phyloP scores from a whole-genome alignment of 1,140 invertebrate species.

The Sinonovacula constricta region DNA sequence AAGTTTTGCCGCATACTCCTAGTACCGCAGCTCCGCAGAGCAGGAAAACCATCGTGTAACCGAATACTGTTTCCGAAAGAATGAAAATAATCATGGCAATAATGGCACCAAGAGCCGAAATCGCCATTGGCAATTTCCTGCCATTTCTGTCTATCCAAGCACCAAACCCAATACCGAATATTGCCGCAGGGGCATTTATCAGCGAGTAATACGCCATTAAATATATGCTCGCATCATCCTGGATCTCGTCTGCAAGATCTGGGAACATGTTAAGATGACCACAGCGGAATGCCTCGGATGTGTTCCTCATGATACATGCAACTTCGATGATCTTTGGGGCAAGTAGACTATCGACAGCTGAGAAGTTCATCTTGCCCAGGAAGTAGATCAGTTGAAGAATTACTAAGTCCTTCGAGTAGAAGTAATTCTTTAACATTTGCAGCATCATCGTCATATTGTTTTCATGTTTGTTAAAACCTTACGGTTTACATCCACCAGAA shows the following conservation, averaged over 20 bases:
- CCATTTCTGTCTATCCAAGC: conserved; percentile 77
- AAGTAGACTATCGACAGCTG: too few relatives aligned
- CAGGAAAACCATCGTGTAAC: conserved; percentile 64
- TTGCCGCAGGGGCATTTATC: conserved; percentile 74
- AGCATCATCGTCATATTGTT: too few relatives aligned
- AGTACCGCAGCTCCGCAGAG: conserved; percentile 68
- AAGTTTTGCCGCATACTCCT: conserved; percentile 75
- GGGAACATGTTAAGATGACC: conserved; percentile 55
- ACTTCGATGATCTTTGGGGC: too few relatives aligned
- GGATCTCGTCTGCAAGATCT: conserved; percentile 65
- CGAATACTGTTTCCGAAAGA: conserved; percentile 53
- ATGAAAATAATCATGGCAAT: conserved; percentile 74
- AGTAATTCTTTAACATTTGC: too few relatives aligned
- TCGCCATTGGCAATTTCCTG: conserved; percentile 76
- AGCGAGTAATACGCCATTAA: conserved; percentile 74
- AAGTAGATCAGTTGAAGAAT: too few relatives aligned
- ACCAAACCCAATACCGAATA: conserved; percentile 76
- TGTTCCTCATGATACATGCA: too few relatives aligned
- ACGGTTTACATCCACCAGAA: too few relatives aligned
- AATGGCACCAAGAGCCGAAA: conserved; percentile 73
- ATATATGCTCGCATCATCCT: conserved; percentile 66
- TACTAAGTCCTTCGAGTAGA: too few relatives aligned
- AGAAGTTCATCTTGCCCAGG: too few relatives aligned
- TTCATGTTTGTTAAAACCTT: too few relatives aligned
- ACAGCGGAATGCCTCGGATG: too few relatives aligned